phyloP scores from a whole-genome alignment of 2,888 invertebrate species.

The Synanthedon andrenaeformis region DNA sequence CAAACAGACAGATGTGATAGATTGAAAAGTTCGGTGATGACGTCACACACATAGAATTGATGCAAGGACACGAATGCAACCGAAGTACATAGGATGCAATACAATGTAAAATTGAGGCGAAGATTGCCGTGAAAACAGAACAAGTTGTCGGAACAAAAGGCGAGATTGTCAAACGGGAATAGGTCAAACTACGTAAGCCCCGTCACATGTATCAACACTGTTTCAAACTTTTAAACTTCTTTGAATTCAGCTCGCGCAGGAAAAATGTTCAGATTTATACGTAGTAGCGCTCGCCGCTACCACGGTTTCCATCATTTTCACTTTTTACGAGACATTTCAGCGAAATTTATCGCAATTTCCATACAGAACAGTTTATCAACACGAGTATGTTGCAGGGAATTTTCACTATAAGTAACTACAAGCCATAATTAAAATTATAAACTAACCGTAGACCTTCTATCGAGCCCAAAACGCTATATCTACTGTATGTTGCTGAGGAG shows the following conservation, averaged over 20 bases:
- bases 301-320: background rate
- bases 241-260: slow-evolving; percentile 17
- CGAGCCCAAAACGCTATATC: too few species aligned
- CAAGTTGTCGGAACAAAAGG: background rate
- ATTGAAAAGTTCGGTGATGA: background rate
- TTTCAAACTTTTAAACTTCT: slow-evolving; percentile 30
- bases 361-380: too few species aligned
- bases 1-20: too few species aligned
- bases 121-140: background rate
- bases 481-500: too few species aligned
- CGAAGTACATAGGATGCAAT: background rate
- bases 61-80: background rate
- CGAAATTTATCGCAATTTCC: too few species aligned
- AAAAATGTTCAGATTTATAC: slow-evolving; percentile 40
- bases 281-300: slow-evolving; percentile 1
- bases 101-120: background rate
- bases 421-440: too few species aligned
- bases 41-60: background rate
- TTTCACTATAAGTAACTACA: too few species aligned
- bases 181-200: slow-evolving; percentile 22
- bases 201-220: slow-evolving; percentile 38
- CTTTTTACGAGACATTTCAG: too few species aligned
- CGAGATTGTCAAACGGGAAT: slow-evolving; percentile 3
- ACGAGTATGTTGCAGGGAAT: too few species aligned
- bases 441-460: too few species aligned